Base-by-base conservation (phyloP, 2,797 vertebrate species). In the Protonibea diacanthus region DNA sequence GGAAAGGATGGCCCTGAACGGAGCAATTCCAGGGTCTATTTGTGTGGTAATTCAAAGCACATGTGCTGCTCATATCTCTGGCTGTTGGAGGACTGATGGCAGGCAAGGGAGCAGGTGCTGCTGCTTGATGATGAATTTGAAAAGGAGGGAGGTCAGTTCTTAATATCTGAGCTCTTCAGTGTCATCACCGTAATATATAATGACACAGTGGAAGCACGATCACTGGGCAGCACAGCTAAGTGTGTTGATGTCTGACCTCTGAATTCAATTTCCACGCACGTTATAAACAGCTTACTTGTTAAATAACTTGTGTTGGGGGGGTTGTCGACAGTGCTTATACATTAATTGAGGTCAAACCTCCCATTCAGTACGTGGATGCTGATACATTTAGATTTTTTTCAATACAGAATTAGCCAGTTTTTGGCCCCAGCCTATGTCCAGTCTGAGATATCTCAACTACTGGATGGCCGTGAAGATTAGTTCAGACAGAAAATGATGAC, bases 101-200 rank as follows among this genome's bases (percentile, higher is more conserved):
- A 47, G 65, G 21, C 18, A 10, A 66, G 74, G 82, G 74, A 86
- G 83, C 86, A 91, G 89, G 75, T 91, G 89, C 71, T 81, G 55
- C 47, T 73, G 20, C 55, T 64, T 44, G 55, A 51, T 52, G 58
- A 59, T 71, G 29, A 65, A 74, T 81, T 80, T 69, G 17, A 18
- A 74, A 81, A 56, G 62, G 61, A 73, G 25, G 45, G 53, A 65
- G 56, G 56, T 47, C 6, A 5, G 27, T n/a, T 48, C 65, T n/a
- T 59, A 18, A 85, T 71, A 67, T 81, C 15, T 4, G 29, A 71
- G 11, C 56, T 71, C 73, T 70, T 76, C 62, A 51, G 42, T 73
- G 72, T 82, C 76, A 55, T 76, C n/a, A 15, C 20, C 8, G 14
- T 77, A 78, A 89, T 82, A 49, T 42, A 42, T 20, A 49, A 48